These are phyloP conservation scores for Pantherophis alleghaniensis DNA, from an alignment of 2,797 vertebrate species.

Conservation along the genomic window DNA sequence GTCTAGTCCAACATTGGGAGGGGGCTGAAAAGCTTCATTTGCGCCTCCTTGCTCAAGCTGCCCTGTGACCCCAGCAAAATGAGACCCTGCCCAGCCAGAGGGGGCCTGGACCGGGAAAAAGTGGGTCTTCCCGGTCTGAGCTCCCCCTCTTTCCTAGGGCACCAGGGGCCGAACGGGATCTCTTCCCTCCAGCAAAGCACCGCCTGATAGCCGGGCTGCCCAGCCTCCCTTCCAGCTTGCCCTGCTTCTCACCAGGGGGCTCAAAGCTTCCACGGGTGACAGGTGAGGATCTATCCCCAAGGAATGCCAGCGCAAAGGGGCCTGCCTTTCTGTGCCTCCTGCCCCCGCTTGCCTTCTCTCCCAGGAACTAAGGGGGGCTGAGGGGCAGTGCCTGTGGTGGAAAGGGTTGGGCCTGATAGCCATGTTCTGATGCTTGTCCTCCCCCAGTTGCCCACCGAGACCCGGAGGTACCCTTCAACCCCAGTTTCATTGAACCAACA, in stretches of 20 bases:
- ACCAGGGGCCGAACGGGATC: constrained; percentile 66
- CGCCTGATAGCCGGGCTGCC: constrained; percentile 85
- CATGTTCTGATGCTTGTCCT: background rate
- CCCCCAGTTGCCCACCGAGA: constrained; percentile 91
- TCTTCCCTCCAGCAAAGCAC: constrained; percentile 85
- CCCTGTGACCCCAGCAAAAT: background rate
- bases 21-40: background rate
- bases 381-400: background rate
- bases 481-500: constrained; percentile 94
- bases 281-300: constrained; percentile 69
- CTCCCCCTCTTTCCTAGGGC: constrained; percentile 62
- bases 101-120: background rate
- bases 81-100: background rate
- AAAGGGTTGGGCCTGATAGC: background rate
- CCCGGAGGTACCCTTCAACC: constrained; percentile 91
- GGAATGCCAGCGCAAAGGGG: background rate
- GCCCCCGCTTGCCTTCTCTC: background rate
- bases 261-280: constrained; percentile 92
- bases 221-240: constrained; percentile 80
- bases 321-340: background rate
- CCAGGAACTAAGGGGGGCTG: background rate
- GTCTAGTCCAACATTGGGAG: background rate
- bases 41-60: background rate
- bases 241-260: constrained; percentile 82
- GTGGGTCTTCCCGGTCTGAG: background rate